phyloP scores from a whole-genome alignment of 2,888 invertebrate genomes.

The Cephus rjabovi region DNA sequence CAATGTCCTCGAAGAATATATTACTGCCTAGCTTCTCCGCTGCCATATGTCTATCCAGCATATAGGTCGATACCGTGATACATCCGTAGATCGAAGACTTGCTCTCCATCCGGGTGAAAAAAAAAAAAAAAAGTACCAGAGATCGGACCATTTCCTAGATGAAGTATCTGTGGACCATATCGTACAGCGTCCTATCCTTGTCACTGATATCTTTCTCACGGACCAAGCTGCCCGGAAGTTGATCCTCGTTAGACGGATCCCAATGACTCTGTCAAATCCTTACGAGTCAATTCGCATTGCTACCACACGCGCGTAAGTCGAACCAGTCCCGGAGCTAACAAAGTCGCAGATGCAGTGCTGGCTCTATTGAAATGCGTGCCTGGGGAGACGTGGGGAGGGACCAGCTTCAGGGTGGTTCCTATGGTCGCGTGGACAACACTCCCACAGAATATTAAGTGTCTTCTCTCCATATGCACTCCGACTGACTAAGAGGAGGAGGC shows the following conservation, averaged over 20 bases:
- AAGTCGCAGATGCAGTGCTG: constrained; percentile 31
- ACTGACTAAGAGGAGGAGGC: not conserved
- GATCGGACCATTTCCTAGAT: not conserved
- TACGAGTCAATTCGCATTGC: not conserved
- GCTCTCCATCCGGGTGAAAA: not conserved
- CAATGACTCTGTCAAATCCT: not conserved
- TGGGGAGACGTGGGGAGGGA: not conserved
- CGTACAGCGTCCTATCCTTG: not conserved
- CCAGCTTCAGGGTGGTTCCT: constrained; percentile 33
- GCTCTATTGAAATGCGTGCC: constrained; percentile 50
- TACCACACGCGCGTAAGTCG: not conserved
- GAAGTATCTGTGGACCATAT: not conserved
- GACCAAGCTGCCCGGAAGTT: not conserved
- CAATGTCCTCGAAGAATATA: constrained; percentile 60
- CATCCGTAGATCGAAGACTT: not conserved
- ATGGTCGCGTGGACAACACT: constrained; percentile 61
- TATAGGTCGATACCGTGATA: not conserved
- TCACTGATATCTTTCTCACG: not conserved
- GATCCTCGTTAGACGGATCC: not conserved
- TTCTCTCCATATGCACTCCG: not conserved
- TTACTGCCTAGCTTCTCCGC: constrained; percentile 32
- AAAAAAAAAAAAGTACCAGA: not conserved
- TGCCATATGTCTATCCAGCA: not conserved
- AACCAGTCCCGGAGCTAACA: not conserved
- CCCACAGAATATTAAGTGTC: constrained; percentile 56